phyloP scores from a whole-genome alignment of 2,113 vertebrate species.

The Taurulus bubalis region DNA sequence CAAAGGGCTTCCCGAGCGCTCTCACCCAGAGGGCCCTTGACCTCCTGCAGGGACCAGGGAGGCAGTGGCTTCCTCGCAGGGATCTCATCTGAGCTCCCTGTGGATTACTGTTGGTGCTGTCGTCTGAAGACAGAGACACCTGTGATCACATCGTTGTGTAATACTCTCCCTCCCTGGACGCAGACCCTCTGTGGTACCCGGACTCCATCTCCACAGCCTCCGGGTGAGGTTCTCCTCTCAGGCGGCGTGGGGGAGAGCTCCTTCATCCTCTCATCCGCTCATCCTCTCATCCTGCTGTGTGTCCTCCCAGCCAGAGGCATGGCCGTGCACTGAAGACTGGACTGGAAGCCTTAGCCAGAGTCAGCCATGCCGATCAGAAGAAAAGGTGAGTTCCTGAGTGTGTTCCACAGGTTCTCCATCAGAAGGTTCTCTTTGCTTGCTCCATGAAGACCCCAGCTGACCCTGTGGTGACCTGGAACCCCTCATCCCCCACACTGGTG shows the following conservation, averaged over 20 bases:
- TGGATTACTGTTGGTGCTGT: constrained; percentile 8
- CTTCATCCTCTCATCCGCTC: too few species aligned
- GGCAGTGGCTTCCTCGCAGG: background rate
- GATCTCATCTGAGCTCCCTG: background rate
- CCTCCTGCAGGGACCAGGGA: background rate
- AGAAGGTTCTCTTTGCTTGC: background rate
- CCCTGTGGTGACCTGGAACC: background rate
- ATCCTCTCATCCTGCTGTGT: background rate
- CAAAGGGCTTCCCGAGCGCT: background rate
- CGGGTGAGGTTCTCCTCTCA: background rate
- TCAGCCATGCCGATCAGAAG: constrained; percentile 80
- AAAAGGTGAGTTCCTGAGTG: constrained; percentile 78
- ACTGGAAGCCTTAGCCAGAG: constrained; percentile 19
- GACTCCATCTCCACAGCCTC: constrained; percentile 12
- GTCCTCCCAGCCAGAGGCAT: background rate
- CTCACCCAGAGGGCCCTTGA: background rate
- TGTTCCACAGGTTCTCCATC: background rate
- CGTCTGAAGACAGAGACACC: constrained; percentile 10
- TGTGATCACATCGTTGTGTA: background rate
- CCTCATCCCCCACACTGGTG: background rate
- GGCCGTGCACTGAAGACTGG: constrained; percentile 48
- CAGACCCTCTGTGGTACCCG: background rate
- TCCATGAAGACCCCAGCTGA: background rate
- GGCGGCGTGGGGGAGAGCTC: background rate
- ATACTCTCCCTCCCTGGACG: background rate